These are phyloP conservation scores for Sesia bembeciformis DNA, from an alignment of 2,888 invertebrate species.

Conservation along the genomic window DNA sequence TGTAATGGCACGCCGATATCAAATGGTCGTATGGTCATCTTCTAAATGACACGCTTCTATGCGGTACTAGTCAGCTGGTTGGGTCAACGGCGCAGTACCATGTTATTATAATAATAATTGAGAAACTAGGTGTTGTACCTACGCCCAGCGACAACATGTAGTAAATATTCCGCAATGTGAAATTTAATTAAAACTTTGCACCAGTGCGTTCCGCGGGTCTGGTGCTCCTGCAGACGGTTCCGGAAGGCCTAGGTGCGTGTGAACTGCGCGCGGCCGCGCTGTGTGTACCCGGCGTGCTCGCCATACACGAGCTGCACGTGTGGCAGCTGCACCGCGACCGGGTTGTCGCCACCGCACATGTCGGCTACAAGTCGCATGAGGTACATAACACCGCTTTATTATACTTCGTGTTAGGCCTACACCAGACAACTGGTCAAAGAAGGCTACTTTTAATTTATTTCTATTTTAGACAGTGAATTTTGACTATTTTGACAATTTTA, in stretches of 20 bases:
- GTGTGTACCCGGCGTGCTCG: conserved; percentile 57
- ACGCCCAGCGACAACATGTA: too few relatives aligned
- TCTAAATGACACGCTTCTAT: too few relatives aligned
- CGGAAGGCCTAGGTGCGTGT: conserved; percentile 86
- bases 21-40: too few relatives aligned
- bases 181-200: background rate
- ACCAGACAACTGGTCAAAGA: background rate
- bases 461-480: too few relatives aligned
- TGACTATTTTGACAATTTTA: too few relatives aligned
- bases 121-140: too few relatives aligned
- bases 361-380: conserved; percentile 63
- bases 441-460: background rate
- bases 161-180: too few relatives aligned
- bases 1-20: too few relatives aligned
- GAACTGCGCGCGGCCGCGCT: conserved; percentile 54
- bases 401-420: background rate
- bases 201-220: conserved; percentile 91
- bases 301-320: conserved; percentile 90
- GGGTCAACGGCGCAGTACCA: too few relatives aligned
- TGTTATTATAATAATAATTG: too few relatives aligned
- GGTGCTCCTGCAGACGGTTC: conserved; percentile 93
- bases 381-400: conserved; percentile 18
- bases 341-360: conserved; percentile 89
- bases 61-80: too few relatives aligned
- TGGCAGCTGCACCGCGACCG: conserved; percentile 89